Conservation (phyloP, 1,140 invertebrate species). For the Drosophila murphyi region DNA sequence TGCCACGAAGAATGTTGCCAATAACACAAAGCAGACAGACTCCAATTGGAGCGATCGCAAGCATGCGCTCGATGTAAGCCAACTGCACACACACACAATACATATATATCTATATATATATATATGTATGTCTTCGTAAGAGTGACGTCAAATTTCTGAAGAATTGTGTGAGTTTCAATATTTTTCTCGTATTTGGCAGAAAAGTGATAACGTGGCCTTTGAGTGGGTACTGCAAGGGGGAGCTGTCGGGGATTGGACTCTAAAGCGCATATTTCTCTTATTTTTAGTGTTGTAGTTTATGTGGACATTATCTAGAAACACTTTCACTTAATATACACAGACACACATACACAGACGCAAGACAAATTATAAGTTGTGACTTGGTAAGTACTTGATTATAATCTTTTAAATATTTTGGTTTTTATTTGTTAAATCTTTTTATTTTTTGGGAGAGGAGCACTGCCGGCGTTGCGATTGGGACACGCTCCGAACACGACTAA, state of each 20-base stretch:
- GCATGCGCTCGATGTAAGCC: slow-evolving; percentile 5
- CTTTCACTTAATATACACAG: slow-evolving; percentile 42
- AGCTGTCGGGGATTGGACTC: background rate
- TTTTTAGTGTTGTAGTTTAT: slow-evolving; percentile 17
- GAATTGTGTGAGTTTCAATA: slow-evolving; percentile 24
- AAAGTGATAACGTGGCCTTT: slow-evolving; percentile 67
- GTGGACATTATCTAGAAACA: slow-evolving; percentile 30
- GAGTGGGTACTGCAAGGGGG: background rate
- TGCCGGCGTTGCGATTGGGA: slow-evolving; percentile 54
- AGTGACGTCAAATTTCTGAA: slow-evolving; percentile 34
- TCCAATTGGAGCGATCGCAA: slow-evolving; percentile 41
- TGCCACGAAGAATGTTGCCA: slow-evolving; percentile 41
- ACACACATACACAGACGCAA: background rate
- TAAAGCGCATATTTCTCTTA: background rate
- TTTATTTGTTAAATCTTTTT: background rate
- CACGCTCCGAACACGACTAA: slow-evolving; percentile 58
- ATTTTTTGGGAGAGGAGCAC: slow-evolving; percentile 9
- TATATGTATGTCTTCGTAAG: slow-evolving; percentile 12
- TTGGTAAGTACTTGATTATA: slow-evolving; percentile 9
- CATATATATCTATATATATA: slow-evolving; percentile 10
- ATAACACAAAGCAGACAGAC: slow-evolving; percentile 25
- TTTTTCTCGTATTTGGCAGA: slow-evolving; percentile 30
- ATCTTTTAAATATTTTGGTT: slow-evolving; percentile 6
- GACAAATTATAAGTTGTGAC: background rate
- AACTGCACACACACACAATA: slow-evolving; percentile 9